Evolutionary conservation across 1,140 invertebrate genomes (phyloP).

Genomic region (Cataglyphis hispanica): DNA sequence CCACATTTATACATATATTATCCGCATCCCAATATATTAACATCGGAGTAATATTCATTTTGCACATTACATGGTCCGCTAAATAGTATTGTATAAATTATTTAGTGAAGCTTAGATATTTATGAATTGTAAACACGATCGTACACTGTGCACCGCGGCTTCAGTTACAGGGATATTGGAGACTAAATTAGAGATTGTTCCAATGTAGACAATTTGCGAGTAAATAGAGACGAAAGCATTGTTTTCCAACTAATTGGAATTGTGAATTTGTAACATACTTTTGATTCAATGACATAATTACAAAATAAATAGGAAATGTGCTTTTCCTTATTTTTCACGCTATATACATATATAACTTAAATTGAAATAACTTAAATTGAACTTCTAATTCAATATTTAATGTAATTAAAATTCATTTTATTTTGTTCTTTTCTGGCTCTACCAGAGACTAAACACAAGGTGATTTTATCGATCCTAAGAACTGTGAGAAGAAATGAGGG

Average conservation of each 20-base stretch:
- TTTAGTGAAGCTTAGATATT: constrained; percentile 27
- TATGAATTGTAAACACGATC: constrained; percentile 44
- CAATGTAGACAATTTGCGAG: background rate
- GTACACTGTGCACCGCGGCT: background rate
- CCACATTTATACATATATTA: constrained; percentile 13
- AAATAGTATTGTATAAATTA: constrained; percentile 56
- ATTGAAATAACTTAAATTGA: too few relatives aligned
- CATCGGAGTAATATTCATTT: constrained; percentile 40
- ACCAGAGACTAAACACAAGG: background rate
- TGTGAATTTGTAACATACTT: background rate
- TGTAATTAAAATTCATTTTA: too few relatives aligned
- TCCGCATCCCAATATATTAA: constrained; percentile 32
- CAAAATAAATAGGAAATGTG: background rate
- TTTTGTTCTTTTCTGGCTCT: too few relatives aligned
- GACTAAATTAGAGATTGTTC: constrained; percentile 28
- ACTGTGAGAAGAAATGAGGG: background rate
- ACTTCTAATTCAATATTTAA: too few relatives aligned
- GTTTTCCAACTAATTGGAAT: background rate
- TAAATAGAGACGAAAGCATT: background rate
- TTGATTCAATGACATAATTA: background rate
- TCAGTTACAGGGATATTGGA: background rate
- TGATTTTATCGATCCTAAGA: constrained; percentile 39
- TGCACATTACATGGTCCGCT: constrained; percentile 34
- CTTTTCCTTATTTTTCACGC: background rate
- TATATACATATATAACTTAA: background rate